Evolutionary conservation across 2,888 invertebrate species (phyloP).

Genomic region (Torymus tubicola): DNA sequence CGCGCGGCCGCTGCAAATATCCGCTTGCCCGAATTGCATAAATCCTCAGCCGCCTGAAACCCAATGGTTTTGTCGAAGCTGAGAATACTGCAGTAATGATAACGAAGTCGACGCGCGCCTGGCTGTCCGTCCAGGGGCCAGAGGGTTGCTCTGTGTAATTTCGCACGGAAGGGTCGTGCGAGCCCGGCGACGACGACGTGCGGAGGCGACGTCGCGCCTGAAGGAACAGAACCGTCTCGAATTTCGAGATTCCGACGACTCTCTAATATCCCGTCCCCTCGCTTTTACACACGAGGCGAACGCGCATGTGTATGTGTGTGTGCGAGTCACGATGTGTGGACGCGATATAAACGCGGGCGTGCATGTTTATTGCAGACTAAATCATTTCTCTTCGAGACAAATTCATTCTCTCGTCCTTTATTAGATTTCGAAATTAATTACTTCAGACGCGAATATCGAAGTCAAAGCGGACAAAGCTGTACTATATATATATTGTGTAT

Average conservation of each 20-base stretch:
- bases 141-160: constrained; percentile 66
- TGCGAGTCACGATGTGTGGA: too few relatives aligned
- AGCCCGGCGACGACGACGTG: not conserved
- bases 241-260: constrained; percentile 49
- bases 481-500: not conserved
- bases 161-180: constrained; percentile 65
- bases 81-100: constrained; percentile 57
- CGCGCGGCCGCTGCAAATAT: constrained; percentile 26
- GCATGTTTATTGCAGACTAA: constrained; percentile 45
- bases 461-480: too few relatives aligned
- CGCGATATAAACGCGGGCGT: not conserved
- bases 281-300: not conserved
- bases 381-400: constrained; percentile 48
- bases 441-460: not conserved
- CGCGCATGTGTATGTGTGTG: constrained; percentile 1
- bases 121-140: constrained; percentile 58
- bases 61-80: constrained; percentile 53
- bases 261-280: constrained; percentile 46
- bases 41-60: constrained; percentile 6
- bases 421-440: constrained; percentile 50
- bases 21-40: constrained; percentile 46
- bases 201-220: constrained; percentile 42
- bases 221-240: constrained; percentile 58
- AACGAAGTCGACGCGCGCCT: constrained; percentile 52
- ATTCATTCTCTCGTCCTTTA: constrained; percentile 49